phyloP scores from a whole-genome alignment of 2,888 invertebrate genomes.

The Sphaerophoria rueppellii region DNA sequence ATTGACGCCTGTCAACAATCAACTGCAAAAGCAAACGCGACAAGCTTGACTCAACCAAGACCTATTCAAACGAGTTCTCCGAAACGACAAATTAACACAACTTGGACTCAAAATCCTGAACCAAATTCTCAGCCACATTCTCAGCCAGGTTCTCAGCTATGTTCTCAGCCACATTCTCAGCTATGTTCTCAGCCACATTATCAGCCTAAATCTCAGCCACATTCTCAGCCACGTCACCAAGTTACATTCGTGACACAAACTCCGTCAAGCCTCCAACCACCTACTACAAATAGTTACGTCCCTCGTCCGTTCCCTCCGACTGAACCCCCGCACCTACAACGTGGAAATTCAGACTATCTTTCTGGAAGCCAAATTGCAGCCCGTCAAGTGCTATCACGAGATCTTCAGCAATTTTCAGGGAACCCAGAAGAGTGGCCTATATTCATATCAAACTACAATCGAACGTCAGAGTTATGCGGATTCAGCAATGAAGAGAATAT shows the following conservation, averaged over 20 bases:
- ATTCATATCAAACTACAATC: constrained; percentile 12
- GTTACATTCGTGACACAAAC: too few species aligned
- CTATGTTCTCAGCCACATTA: not conserved
- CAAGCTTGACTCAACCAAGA: not conserved
- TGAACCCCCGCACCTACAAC: not conserved
- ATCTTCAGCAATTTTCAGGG: not conserved
- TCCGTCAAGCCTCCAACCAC: not conserved
- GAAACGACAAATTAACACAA: not conserved
- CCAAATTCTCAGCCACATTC: not conserved
- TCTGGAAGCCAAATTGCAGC: constrained; percentile 12
- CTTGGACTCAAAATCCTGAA: constrained; percentile 2
- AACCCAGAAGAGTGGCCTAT: constrained; percentile 16
- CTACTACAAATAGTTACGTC: not conserved
- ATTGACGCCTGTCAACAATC: not conserved
- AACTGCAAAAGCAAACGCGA: not conserved
- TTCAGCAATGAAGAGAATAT: constrained; percentile 52
- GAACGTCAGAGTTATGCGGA: constrained; percentile 35
- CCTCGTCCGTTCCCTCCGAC: not conserved
- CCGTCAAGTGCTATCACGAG: not conserved
- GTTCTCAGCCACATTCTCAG: too few species aligned
- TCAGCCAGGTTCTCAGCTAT: not conserved
- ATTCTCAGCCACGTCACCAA: too few species aligned
- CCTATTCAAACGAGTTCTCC: not conserved
- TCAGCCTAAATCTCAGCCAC: not conserved
- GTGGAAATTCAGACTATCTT: not conserved